Base-by-base conservation (phyloP, 2,113 vertebrate species). In the Todiramphus saurophagus region DNA sequence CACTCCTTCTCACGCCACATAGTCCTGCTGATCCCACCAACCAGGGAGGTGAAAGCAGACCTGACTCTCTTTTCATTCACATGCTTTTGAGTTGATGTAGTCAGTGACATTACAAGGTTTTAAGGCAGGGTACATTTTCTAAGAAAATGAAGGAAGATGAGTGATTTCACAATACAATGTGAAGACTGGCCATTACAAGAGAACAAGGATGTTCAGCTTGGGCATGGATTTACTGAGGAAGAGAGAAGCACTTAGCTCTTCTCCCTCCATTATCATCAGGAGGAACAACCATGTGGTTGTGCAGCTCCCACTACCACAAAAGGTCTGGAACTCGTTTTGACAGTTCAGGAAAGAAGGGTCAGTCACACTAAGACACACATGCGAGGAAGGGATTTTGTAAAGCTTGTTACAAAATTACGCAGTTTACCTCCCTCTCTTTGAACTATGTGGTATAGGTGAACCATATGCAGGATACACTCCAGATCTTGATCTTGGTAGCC, bases 361-460 rank as follows among this genome's bases (percentile, higher is more conserved):
- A 75, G 46, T 44, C 69, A 60, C 56, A 44, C 43, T 51, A 74
- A 81, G 31, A 63, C 16, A 48, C 11, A 33, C 15, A 39, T 0
- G 0, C 0, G 2, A 79, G 11, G 24, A 89, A 69, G 0, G 1
- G 30, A 66, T 37, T 90, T 85, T 33, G 28, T 41, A 27, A 62
- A 80, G 11, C 28, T 55, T 69, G 74, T 76, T 63, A 67, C 43
- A 68, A 46, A 87, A 79, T 44, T 13, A 80, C 2, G 11, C 31
- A 14, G 10, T 72, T 88, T 98, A 99, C 99, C 99, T 98, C 99
- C 99, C 97, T 99, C 99, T 94, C 99, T 98, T 89, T 99, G 99
- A 84, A 99, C 99, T 21, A 99, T 99, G 82, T 99, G 99, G 94
- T 99, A 99, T 55, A 99, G 98, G 93, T 99, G 99, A 87, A 99